These are phyloP conservation scores for Drosophila dives DNA, from an alignment of 2,888 invertebrate species.

Conservation along the genomic window DNA sequence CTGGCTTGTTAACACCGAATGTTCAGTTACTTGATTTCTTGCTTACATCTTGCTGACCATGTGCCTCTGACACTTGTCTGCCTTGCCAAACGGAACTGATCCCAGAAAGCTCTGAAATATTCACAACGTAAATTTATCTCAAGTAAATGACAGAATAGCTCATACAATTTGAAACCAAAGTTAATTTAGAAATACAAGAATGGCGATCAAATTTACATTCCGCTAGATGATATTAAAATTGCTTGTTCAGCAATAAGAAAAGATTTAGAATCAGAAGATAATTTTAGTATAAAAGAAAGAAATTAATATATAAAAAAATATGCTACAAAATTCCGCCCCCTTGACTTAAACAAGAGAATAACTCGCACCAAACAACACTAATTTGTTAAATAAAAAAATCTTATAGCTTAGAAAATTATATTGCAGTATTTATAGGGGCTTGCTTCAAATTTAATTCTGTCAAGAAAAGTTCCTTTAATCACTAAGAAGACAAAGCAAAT, in stretches of 20 bases:
- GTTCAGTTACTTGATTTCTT: not conserved
- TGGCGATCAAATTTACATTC: not conserved
- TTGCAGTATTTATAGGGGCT: not conserved
- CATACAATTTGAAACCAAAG: not conserved
- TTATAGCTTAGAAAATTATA: not conserved
- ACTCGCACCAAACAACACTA: not conserved
- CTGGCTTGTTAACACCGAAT: slow-evolving; percentile 25
- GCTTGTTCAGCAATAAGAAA: not conserved
- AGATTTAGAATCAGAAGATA: too few relatives aligned
- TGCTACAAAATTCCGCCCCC: rapidly evolving
- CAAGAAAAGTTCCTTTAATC: too few relatives aligned
- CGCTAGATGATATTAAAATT: not conserved
- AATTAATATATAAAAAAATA: not conserved
- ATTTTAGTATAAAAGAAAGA: not conserved
- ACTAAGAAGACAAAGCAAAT: too few relatives aligned
- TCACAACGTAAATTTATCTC: not conserved
- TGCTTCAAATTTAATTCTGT: too few relatives aligned
- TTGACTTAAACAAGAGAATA: not conserved
- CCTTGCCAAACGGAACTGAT: slow-evolving; percentile 54
- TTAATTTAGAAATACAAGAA: not conserved
- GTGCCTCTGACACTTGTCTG: slow-evolving; percentile 52
- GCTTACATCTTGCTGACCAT: slow-evolving; percentile 39
- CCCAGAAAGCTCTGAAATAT: slow-evolving; percentile 1
- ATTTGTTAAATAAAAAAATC: not conserved
- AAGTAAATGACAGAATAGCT: too few relatives aligned